phyloP scores from a whole-genome alignment of 2,113 vertebrate species.

The Salvelinus fontinalis region DNA sequence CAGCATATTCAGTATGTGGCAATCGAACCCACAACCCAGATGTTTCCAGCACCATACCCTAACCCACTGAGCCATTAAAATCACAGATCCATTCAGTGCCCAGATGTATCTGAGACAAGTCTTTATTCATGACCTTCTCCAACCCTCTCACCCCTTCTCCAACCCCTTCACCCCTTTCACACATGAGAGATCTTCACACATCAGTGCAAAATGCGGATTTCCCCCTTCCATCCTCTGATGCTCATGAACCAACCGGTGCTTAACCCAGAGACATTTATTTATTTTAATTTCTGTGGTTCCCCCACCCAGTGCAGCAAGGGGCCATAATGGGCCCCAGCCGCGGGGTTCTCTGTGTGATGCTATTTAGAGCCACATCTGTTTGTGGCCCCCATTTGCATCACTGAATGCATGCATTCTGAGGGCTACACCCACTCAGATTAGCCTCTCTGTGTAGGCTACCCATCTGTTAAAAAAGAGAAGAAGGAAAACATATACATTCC shows the following conservation, averaged over 20 bases:
- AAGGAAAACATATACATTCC: background rate
- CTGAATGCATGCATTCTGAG: slow-evolving; percentile 49
- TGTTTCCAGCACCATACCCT: no score
- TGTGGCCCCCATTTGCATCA: slow-evolving; percentile 49
- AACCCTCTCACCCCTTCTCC: background rate
- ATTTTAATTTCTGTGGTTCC: slow-evolving; percentile 35
- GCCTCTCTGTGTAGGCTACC: slow-evolving; percentile 37
- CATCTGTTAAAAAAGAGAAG: slow-evolving; percentile 51
- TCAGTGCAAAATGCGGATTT: slow-evolving; percentile 45
- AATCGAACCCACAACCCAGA: no score
- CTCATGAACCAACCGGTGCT: slow-evolving; percentile 17
- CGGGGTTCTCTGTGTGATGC: slow-evolving; percentile 44
- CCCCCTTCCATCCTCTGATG: slow-evolving; percentile 35
- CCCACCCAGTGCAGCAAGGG: slow-evolving; percentile 34
- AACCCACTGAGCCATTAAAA: no score
- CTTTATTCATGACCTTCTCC: no score
- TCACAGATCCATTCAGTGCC: no score
- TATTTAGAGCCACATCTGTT: slow-evolving; percentile 65
- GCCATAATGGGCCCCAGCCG: slow-evolving; percentile 47
- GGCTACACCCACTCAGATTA: slow-evolving; percentile 50
- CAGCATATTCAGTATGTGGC: no score
- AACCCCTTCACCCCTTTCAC: slow-evolving; percentile 7
- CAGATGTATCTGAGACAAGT: no score
- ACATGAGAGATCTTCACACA: slow-evolving; percentile 36
- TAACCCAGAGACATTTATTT: slow-evolving; percentile 43